A percentile compares a stretch with the other conserved stretches of the same genome.
phyloP scores from a whole-genome alignment of 2,113 vertebrate genomes.

The Seriola rivoliana region DNA sequence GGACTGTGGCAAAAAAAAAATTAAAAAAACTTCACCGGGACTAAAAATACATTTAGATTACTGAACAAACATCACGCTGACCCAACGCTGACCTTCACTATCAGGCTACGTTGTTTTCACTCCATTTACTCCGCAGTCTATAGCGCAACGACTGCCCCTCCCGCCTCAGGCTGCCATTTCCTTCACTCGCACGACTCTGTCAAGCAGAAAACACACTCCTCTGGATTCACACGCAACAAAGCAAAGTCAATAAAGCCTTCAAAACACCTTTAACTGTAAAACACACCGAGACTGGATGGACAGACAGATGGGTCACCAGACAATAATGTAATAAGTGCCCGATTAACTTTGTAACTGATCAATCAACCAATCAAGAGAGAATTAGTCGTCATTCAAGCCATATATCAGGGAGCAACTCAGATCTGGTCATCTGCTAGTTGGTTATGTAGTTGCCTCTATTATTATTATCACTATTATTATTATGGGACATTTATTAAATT shows the following conservation, averaged over 20 bases:
- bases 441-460: too few relatives aligned
- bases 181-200: not conserved
- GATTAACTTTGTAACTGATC: too few relatives aligned
- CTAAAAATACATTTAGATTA: constrained; percentile 13
- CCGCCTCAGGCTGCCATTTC: not conserved
- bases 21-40: constrained; percentile 6
- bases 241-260: not conserved
- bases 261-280: not conserved
- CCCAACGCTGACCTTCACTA: not conserved
- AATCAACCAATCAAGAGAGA: too few relatives aligned
- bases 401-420: too few relatives aligned
- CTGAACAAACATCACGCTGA: constrained; percentile 17
- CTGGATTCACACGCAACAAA: not conserved
- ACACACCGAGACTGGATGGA: not conserved
- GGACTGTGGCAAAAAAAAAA: not conserved
- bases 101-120: not conserved
- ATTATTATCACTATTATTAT: too few relatives aligned
- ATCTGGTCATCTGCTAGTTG: too few relatives aligned
- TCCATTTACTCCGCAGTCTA: constrained; percentile 10
- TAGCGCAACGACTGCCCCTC: not conserved
- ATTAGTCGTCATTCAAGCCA: too few relatives aligned
- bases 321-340: too few relatives aligned
- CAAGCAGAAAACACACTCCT: not conserved
- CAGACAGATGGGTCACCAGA: too few relatives aligned
- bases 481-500: too few relatives aligned